Conservation (phyloP, 2,797 vertebrate species). For the Argya squamiceps region DNA sequence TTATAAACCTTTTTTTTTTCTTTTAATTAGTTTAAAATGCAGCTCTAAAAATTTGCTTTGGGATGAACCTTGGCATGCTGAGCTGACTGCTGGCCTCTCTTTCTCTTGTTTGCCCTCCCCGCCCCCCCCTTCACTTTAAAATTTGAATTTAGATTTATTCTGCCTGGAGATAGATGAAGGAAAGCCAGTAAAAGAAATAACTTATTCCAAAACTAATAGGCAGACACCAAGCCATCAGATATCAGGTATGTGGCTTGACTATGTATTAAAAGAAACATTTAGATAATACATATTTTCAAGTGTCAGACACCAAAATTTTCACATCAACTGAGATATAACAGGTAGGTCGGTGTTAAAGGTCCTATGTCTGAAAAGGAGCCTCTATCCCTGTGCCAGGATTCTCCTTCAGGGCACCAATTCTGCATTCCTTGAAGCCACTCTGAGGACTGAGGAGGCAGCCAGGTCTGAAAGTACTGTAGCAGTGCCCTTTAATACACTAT, state of each 20-base stretch:
- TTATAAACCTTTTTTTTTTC: background rate
- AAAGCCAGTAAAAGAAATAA: background rate
- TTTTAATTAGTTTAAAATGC: background rate
- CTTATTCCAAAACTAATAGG: background rate
- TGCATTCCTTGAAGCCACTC: background rate
- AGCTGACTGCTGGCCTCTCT: background rate
- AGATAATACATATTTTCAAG: background rate
- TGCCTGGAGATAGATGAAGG: background rate
- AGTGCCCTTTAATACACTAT: background rate
- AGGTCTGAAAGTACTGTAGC: background rate
- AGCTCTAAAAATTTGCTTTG: slow-evolving; percentile 35
- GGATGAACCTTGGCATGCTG: slow-evolving; percentile 2
- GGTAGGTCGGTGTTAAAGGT: background rate
- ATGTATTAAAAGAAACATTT: background rate
- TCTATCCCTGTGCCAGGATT: background rate
- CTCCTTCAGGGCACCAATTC: background rate
- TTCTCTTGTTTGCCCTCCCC: background rate
- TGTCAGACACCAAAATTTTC: background rate
- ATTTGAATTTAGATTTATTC: slow-evolving; percentile 43
- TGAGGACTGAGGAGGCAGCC: background rate
- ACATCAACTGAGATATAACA: background rate
- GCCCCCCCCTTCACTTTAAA: background rate
- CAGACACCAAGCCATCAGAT: background rate
- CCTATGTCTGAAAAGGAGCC: background rate
- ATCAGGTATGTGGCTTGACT: background rate